Evolutionary conservation across 1,140 invertebrate genomes (phyloP), one percentile per base, ranked within the genome.

Genomic region (Palaemon carinicauda): DNA sequence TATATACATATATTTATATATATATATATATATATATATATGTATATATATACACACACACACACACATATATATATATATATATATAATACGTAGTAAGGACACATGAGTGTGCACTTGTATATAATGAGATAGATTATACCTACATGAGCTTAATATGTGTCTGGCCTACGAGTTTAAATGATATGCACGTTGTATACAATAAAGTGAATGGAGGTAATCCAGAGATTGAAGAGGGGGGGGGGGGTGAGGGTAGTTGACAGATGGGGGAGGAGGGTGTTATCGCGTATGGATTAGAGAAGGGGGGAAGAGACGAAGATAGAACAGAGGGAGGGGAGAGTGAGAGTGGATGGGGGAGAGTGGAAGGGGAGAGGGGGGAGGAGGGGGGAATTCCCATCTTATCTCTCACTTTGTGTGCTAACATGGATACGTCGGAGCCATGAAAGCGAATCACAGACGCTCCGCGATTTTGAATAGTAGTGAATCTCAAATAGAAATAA

Each of bases 401-500:
- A 82, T 82, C 81, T 74, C 71, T 73, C 69, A 82, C 81, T 82
- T 82, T 82, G 81, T 82, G 81, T 71, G n/a, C 65, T 51, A 82
- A 82, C 81, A 75, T 82, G 81, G 81, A 52, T 82, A 82, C 81
- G 81, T 82, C 81, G 50, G 29, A 27, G 69, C 81, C 81, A 74
- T 82, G 81, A 82, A 75, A 82, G 81, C 81, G 81, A 82, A 82
- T 82, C 81, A 41, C 41, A 82, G 81, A 82, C 81, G 81, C 81
- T 74, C 81, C 50, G n/a, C 51, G 65, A 82, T 54, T 82, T 50
- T 82, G 81, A 82, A 82, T 82, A 82, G 81, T 82, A 74, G 81
- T 82, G 81, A 82, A 82, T 82, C 81, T 54, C 81, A 41, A 74
- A 82, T 82, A 69, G 81, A 75, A 82, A 82, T 82, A 82, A 82